Evolutionary conservation across 2,888 invertebrate species (phyloP), one percentile per base, ranked within the genome.

Genomic region (Tubiluchus corallicola): DNA sequence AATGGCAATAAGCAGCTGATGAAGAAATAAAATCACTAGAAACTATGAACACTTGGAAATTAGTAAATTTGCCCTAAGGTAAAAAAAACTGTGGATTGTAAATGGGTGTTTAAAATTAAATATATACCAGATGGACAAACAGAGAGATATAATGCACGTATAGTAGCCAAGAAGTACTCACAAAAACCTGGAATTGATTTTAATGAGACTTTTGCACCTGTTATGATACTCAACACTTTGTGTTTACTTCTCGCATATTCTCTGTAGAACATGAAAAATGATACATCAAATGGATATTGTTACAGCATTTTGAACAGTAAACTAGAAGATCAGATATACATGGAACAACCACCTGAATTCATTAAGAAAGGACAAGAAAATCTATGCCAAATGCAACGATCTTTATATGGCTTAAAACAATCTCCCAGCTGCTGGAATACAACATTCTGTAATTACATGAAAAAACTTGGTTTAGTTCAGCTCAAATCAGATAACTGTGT

Each of bases 121-220:
- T 13, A 4, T 17, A 18, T 16, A 13, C 13, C 38, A 4, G 40
- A 46, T 46, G 46, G 46, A 17, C 9, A 3, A 18, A 20, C 20
- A 3, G 40, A 40, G 13, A 4, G 41, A 3, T 48, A 38, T 46
- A 48, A 51, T 40, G 46, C 41, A 9, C 16, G 50, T 17, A 21
- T 51, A 15, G 50, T 50, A 9, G 48, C 50, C 1, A 38, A 49
- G 18, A 47, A 47, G 3, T 51, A 17, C 17, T n/a, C 41, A n/a
- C 42, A 51, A 29, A 9, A 29, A n/a, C 29, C 5, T 9, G 29
- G 49, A 13, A 43, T 56, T 4, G 52, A 55, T 40, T 53, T 47
- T 40, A 43, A 39, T 19, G 52, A 54, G 42, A 54, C 51, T 13
- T 54, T 51, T 37, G 40, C 48, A 1, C 54, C 54, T 20, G 51